Conservation (phyloP, 2,113 vertebrate genomes). For the Orycteropus afer region DNA sequence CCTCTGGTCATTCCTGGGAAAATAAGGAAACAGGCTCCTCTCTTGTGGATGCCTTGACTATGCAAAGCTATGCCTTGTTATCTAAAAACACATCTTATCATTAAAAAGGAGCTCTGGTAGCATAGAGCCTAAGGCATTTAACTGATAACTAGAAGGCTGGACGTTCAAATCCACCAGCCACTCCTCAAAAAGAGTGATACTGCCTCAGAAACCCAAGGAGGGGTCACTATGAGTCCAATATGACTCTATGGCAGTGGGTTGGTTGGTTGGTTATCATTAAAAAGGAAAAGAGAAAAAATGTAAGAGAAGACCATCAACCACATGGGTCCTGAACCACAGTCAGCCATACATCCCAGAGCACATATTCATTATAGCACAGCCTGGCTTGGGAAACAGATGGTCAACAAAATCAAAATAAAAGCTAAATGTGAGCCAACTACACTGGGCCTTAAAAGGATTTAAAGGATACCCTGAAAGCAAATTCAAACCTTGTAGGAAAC, state of each 20-base stretch:
- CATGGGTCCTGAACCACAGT: background rate
- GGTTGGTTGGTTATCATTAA: too few relatives aligned
- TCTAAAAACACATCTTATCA: background rate
- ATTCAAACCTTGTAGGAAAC: background rate
- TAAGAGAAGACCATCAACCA: background rate
- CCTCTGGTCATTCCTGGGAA: too few relatives aligned
- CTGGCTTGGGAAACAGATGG: background rate
- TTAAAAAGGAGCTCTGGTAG: too few relatives aligned
- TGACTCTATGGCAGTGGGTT: too few relatives aligned
- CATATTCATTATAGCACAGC: background rate
- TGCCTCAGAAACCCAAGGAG: too few relatives aligned
- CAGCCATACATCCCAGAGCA: background rate
- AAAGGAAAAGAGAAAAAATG: background rate
- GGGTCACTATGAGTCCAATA: too few relatives aligned
- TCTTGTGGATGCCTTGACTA: rapidly evolving
- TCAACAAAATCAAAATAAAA: background rate
- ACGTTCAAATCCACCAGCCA: too few relatives aligned
- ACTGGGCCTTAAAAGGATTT: background rate
- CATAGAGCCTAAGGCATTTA: too few relatives aligned
- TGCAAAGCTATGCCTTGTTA: background rate
- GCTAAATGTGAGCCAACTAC: background rate
- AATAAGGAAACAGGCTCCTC: background rate
- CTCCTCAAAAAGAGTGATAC: too few relatives aligned
- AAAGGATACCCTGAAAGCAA: background rate
- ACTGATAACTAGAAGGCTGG: too few relatives aligned